Evolutionary conservation across 2,113 vertebrate species (phyloP), one percentile per base, ranked within the genome.

Genomic region (Bucco capensis): DNA sequence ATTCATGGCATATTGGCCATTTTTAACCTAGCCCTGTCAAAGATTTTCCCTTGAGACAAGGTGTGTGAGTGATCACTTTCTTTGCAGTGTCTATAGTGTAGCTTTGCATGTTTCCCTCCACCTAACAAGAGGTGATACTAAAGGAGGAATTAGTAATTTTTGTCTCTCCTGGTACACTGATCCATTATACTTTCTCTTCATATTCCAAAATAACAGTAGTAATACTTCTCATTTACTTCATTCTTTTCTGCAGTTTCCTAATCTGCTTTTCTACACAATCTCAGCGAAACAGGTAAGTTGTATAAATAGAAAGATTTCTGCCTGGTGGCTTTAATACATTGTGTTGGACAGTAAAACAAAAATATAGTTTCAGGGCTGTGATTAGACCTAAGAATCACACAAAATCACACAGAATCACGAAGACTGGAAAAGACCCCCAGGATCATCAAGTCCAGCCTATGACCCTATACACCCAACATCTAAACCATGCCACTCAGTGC

Each of bases 41-140:
- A 62, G 47, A 42, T 6, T 83, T 76, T 54, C 61, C 22, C 10
- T 47, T 60, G 21, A 56, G 50, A 9, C 12, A 62, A 50, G 5
- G 7, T 0, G 0, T 19, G 10, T 22, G 37, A 0, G 3, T 70
- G 24, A 77, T 21, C 19, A 44, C 14, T 70, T 72, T 42, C 35
- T 58, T 62, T 86, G 35, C 19, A 19, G 3, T 33, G 15, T 56
- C 47, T 83, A 4, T 44, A 38, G 14, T 0, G 0, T 40, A 83
- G 65, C 9, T 83, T 76, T 72, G 6, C 30, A 15, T 64, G 85
- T 80, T 82, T 23, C 10, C n/a, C 22, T 54, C 12, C 28, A 62
- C 22, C 4, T 71, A 67, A 64, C 4, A 60, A 16, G 19, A 74
- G 24, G 1, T 40, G 13, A 90, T 44, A 56, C 23, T 50, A n/a